Base-by-base conservation (phyloP, 2,113 vertebrate genomes). In the Cephalopholis sonnerati region DNA sequence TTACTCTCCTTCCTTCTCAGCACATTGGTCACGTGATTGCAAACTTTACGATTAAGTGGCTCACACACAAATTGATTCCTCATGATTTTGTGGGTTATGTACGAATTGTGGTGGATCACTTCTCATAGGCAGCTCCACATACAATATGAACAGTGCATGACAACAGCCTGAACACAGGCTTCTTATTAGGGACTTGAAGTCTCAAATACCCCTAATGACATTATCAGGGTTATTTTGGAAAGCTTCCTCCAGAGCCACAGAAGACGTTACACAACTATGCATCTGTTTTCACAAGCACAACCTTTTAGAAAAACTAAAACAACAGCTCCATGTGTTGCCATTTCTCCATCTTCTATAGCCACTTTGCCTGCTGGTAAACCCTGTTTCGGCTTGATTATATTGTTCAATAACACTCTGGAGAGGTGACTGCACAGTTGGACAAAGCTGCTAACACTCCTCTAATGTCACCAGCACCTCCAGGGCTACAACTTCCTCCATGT, bases 401-500 rank as follows among this genome's bases (percentile, higher is more conserved):
- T 73, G 78, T 50, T 74, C 13, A 36, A 54, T 2, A 0, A 29
- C 1, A 10, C 18, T 67, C 61, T 46, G 25, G 61, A 79, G 73
- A 79, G 50, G 53, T 64, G 50, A 51, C 17, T 41, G 55, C 36
- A 1, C 70, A 2, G 24, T 51, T 46, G 20, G 66, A 78, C 66
- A 46, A 71, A 73, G 57, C 66, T 70, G 29, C 79, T 81, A 85
- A 86, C 53, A 74, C 51, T 17, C 7, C 3, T 75, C 58, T 85
- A 77, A 86, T 72, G 76, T 84, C 85, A 85, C 63, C 7, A 12
- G 29, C 64, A 54, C 41, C 85, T 79, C 67, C 1, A 51, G 63
- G 87, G 64, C 86, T 68, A 53, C 64, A 75, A 36, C 48, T 78
- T 73, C 41, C 62, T 90, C 58, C 77, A 53, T 18, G 81, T 79